Conservation (phyloP, 2,888 invertebrate genomes). For the Labia minor region DNA sequence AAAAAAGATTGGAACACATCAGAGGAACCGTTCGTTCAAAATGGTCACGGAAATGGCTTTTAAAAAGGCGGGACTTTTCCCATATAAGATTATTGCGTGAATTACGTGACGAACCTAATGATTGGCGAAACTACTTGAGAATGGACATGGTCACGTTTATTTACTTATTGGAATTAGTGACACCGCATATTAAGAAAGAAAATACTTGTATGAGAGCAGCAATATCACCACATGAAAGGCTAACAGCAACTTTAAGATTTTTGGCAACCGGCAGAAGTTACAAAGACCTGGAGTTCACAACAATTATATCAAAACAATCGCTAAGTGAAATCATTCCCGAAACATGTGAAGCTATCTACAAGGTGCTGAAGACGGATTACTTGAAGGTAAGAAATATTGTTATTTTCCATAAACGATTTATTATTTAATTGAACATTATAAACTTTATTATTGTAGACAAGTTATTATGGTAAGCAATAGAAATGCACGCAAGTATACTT, state of each 20-base stretch:
- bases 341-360: slow-evolving; percentile 22
- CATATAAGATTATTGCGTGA: too few species aligned
- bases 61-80: too few species aligned
- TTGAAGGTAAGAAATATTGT: slow-evolving; percentile 22
- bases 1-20: too few species aligned
- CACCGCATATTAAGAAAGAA: neutral
- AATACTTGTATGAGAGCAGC: neutral
- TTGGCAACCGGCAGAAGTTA: slow-evolving; percentile 21
- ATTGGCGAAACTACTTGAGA: neutral
- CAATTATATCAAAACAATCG: slow-evolving; percentile 21
- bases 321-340: slow-evolving; percentile 21
- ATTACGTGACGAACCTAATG: too few species aligned
- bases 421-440: neutral
- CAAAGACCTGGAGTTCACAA: slow-evolving; percentile 22
- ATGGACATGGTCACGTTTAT: neutral
- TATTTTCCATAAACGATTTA: slow-evolving; percentile 23
- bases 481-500: slow-evolving; percentile 25
- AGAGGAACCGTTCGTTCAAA: too few species aligned
- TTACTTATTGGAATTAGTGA: neutral
- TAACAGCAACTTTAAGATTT: slow-evolving; percentile 21
- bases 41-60: too few species aligned
- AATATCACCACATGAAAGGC: neutral
- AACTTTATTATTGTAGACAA: neutral
- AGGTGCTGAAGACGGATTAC: slow-evolving; percentile 21
- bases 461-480: slow-evolving; percentile 23